Evolutionary conservation across 2,113 vertebrate genomes (phyloP).

Genomic region (Vombatus ursinus): DNA sequence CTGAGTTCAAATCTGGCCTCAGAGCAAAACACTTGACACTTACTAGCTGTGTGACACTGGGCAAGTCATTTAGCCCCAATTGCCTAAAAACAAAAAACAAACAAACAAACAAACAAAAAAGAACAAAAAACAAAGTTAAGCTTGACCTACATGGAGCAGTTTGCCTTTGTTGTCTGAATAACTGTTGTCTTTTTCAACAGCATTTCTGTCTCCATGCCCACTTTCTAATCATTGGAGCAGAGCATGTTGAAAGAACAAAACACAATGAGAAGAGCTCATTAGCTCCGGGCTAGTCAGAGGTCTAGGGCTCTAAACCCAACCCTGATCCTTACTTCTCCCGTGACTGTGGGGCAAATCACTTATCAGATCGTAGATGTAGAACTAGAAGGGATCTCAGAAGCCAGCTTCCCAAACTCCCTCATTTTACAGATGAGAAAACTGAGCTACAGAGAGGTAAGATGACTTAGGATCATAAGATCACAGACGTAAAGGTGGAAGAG

Average conservation of each 20-base stretch:
- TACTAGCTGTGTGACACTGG: too few species aligned
- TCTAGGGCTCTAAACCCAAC: neutral
- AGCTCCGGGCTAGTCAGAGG: neutral
- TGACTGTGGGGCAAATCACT: neutral
- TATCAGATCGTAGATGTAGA: neutral
- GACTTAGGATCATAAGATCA: neutral
- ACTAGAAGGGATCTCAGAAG: neutral
- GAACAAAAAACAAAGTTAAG: constrained; percentile 3
- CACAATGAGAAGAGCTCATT: neutral
- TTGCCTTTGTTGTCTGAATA: neutral
- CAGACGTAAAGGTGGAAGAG: neutral
- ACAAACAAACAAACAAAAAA: neutral
- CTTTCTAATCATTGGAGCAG: constrained; percentile 41
- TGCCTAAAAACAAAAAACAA: neutral
- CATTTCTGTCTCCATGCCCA: constrained; percentile 3
- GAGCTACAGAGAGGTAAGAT: neutral
- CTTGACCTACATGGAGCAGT: constrained; percentile 15
- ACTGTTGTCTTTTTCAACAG: constrained; percentile 47
- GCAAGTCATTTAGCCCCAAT: too few species aligned
- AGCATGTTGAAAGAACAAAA: constrained; percentile 10
- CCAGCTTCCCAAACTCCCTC: neutral
- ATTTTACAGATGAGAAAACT: neutral
- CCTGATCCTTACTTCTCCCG: neutral
- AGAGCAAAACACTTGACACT: too few species aligned
- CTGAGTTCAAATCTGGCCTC: too few species aligned